Evolutionary conservation across 2,888 invertebrate species (phyloP).

Genomic region (Spisula solida): DNA sequence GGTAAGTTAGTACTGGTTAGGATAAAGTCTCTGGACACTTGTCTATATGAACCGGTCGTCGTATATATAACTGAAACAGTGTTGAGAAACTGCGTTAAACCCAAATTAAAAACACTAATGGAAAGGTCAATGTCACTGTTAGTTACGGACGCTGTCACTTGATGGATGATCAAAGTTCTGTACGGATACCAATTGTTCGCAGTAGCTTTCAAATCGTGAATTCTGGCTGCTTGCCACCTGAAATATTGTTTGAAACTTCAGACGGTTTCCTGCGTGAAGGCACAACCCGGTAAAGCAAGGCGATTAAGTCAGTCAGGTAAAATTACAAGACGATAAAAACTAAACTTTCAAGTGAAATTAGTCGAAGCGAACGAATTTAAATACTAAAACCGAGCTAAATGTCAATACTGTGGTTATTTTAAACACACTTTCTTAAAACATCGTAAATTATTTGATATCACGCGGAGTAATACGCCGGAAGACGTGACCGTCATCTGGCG

Average conservation of each 20-base stretch:
- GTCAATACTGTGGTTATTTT: constrained; percentile 35
- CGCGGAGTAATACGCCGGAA: constrained; percentile 67
- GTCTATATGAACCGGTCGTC: no score
- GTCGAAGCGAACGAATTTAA: constrained; percentile 50
- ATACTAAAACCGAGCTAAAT: constrained; percentile 33
- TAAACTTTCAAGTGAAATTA: constrained; percentile 11
- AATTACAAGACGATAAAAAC: constrained; percentile 47
- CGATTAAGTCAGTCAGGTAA: constrained; percentile 42
- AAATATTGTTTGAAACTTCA: not conserved
- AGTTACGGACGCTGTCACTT: no score
- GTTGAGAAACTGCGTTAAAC: no score
- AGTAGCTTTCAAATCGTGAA: no score
- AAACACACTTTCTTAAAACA: constrained; percentile 49
- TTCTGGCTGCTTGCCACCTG: no score
- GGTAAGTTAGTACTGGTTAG: no score
- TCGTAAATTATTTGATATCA: constrained; percentile 66
- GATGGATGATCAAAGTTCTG: no score
- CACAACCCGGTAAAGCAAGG: not conserved
- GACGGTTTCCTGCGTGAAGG: not conserved
- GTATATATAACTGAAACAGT: no score
- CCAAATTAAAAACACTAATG: no score
- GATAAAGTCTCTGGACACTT: no score
- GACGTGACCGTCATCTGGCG: constrained; percentile 66
- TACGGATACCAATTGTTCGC: no score
- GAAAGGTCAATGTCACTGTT: no score